Evolutionary conservation across 92 coral and sea anemone genomes (phyloP), one percentile per base, ranked within the genome.

Genomic region (Ricordea florida): DNA sequence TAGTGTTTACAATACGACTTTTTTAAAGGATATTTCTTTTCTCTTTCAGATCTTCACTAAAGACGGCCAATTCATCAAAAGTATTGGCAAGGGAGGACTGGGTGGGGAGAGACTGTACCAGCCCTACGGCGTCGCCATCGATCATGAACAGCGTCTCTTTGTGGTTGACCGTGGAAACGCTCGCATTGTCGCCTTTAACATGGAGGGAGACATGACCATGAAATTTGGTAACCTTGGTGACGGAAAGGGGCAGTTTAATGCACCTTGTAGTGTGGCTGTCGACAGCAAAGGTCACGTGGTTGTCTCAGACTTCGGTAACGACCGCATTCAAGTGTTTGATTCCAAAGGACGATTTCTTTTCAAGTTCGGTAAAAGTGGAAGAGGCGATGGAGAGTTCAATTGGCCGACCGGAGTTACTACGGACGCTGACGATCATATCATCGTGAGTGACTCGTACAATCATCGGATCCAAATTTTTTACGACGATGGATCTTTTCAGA

Each of bases 371-470:
- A 66, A 77, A 57, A 62, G 97, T 40, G 97, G 99, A 4, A 65
- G 92, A 26, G 93, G 85, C n/a, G 74, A 69, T 52, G 96, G 96
- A 9, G 88, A 89, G 21, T 84, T 96, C 48, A 86, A 93, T 69
- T 96, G 97, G 97, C 99, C 99, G 23, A 96, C 99, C 7, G 97
- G 97, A 10, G 90, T 94, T 8, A 92, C 96, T 2, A 85, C 90
- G 15, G 90, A 83, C 73, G 51, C 66, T 3, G 81, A 83, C 72
- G 90, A 93, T 60, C 87, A 86, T 56, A 86, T 94, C 51, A 82
- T 94, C 42, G 97, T 92, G 20, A 84, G 97, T 31, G 98, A 94
- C 81, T 94, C 98, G 69, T 94, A 85, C 66, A 94, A 94, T 68
- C 92, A 88, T 56, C 92, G 98, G 34, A 86, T 94, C 23, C 98